A percentile compares a stretch with the other conserved stretches of the same genome.
Evolutionary conservation across 2,113 vertebrate genomes (phyloP).

Genomic region (Bombycilla garrulus): DNA sequence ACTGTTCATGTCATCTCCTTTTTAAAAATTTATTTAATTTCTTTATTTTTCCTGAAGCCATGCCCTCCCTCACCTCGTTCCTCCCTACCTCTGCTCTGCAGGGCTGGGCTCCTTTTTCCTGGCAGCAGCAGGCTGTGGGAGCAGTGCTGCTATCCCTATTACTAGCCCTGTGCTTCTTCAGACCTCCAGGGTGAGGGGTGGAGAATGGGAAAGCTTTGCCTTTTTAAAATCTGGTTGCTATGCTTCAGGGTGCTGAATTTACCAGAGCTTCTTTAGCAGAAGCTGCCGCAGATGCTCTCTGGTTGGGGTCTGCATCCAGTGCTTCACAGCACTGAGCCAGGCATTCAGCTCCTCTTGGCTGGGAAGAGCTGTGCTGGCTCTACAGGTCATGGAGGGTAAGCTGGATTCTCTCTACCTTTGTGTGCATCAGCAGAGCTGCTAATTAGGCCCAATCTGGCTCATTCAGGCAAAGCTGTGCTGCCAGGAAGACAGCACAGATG

Average conservation of each 20-base stretch:
- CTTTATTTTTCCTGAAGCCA: neutral
- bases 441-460: constrained; percentile 65
- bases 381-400: constrained; percentile 62
- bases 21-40: too few species aligned
- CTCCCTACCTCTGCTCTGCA: neutral
- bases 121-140: neutral
- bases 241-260: neutral
- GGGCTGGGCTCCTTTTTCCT: neutral
- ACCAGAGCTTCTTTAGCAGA: neutral
- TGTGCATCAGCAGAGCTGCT: constrained; percentile 62
- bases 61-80: neutral
- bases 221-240: neutral
- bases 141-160: neutral
- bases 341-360: fast-evolving
- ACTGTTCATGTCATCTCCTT: neutral
- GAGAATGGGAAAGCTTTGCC: neutral
- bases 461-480: constrained; percentile 52
- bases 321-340: neutral
- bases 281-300: neutral
- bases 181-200: neutral
- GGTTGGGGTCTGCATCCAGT: neutral
- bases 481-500: constrained; percentile 53
- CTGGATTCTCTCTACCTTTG: constrained; percentile 64
- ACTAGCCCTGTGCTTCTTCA: neutral
- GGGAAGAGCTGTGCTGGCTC: constrained; percentile 36